Base-by-base conservation (phyloP, 2,113 vertebrate genomes). In the Phalacrocorax brasilianus region DNA sequence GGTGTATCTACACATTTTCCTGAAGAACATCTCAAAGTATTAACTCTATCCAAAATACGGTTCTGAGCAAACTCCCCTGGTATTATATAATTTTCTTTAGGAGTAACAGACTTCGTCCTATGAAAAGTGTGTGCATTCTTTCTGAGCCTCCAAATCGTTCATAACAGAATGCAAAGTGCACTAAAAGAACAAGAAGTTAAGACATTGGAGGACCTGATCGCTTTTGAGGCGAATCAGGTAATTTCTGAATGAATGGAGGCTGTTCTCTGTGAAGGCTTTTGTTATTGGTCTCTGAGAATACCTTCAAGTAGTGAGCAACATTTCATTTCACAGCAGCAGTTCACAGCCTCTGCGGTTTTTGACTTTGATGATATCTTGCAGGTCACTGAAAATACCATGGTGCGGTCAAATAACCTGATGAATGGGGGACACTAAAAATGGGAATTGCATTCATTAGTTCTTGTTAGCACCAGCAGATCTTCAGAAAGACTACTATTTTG, bases 331-430 rank as follows among this genome's bases (percentile, higher is more conserved):
- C 62, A 84, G 61, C 26, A 76, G 38, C 89, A 94, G 71, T 73
- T 94, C 71, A 53, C n/a, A 90, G 63, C 65, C 63, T 91, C 14
- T 0, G 0, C 55, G 88, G 55, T 5, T 93, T 82, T 77, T 85
- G 55, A 94, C 72, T 94, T 94, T 59, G 81, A 75, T 75, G 62
- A 4, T 71, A 74, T 40, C 63, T 80, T 78, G 79, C 95, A 90
- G 65, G 63, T 90, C 75, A 91, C 28, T 5, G 15, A 55, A 93
- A 94, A 95, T 87, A 89, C 58, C 53, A 84, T 0, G 1, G 63
- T n/a, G 35, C 33, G 76, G 67, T 83, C 81, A 96, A 96, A 91
- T 71, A 90, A 83, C 58, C 88, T 83, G 88, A 95, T 80, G 79
- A 94, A 90, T 83, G 67, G 52, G 20, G 20, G 42, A 78, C 63